These are phyloP conservation scores for Microvelia longipes DNA, from an alignment of 1,140 invertebrate species.

Conservation along the genomic window DNA sequence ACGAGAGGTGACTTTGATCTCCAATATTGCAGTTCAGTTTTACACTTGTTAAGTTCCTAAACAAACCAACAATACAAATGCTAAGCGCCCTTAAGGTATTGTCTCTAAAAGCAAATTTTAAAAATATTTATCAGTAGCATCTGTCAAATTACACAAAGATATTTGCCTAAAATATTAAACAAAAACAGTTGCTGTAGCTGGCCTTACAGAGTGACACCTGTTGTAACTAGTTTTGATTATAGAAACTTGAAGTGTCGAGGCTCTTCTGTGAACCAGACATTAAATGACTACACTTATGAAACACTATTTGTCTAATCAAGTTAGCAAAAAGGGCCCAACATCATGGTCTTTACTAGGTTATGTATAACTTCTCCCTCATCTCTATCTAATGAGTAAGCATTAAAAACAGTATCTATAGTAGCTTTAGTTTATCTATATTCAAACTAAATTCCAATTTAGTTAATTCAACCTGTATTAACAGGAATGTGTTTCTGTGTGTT, in stretches of 20 bases:
- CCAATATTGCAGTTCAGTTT: slow-evolving; percentile 78
- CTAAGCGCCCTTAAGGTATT: neutral
- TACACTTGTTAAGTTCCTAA: slow-evolving; percentile 73
- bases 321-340: too few relatives aligned
- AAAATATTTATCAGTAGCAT: neutral
- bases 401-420: too few relatives aligned
- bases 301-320: too few relatives aligned
- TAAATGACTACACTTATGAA: too few relatives aligned
- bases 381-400: too few relatives aligned
- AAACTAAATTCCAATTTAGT: too few relatives aligned
- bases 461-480: too few relatives aligned
- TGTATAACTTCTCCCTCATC: too few relatives aligned
- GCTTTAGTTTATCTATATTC: too few relatives aligned
- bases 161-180: neutral
- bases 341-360: too few relatives aligned
- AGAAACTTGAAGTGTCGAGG: neutral
- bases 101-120: neutral
- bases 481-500: too few relatives aligned
- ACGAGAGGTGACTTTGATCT: slow-evolving; percentile 66
- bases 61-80: neutral
- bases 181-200: neutral
- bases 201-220: neutral
- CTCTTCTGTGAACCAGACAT: too few relatives aligned
- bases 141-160: neutral
- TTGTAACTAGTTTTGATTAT: neutral